phyloP scores from a whole-genome alignment of 1,140 invertebrate genomes.

The Muscidifurax raptorellus region DNA sequence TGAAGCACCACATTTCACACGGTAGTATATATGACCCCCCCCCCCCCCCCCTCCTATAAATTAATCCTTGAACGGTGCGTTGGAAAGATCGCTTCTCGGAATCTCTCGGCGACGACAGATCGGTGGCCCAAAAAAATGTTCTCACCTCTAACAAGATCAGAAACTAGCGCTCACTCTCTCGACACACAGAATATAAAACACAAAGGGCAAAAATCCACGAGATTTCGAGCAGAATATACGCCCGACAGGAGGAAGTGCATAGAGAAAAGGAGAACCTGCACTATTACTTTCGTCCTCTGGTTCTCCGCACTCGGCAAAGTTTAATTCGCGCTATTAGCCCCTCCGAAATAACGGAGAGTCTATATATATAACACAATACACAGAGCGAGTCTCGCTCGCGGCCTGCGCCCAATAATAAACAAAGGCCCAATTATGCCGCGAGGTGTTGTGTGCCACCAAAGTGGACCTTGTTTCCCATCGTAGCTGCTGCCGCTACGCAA shows the following conservation, averaged over 20 bases:
- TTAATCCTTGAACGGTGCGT: neutral
- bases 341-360: neutral
- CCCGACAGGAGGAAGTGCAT: too few relatives aligned
- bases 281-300: neutral
- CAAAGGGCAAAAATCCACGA: neutral
- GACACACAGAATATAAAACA: neutral
- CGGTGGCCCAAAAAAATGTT: neutral
- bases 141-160: neutral
- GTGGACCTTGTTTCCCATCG: neutral
- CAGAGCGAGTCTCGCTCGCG: neutral
- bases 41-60: neutral
- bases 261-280: neutral
- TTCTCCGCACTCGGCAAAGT: neutral
- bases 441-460: neutral
- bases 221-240: too few relatives aligned
- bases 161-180: neutral
- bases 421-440: constrained; percentile 16
- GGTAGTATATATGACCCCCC: too few relatives aligned
- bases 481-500: neutral
- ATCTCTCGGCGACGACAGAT: neutral
- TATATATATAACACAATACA: neutral
- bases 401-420: neutral
- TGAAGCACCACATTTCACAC: neutral
- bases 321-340: constrained; percentile 25
- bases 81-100: neutral